These are phyloP conservation scores for Drosophila parthenogenetica DNA, from an alignment of 2,888 invertebrate species.

Conservation along the genomic window DNA sequence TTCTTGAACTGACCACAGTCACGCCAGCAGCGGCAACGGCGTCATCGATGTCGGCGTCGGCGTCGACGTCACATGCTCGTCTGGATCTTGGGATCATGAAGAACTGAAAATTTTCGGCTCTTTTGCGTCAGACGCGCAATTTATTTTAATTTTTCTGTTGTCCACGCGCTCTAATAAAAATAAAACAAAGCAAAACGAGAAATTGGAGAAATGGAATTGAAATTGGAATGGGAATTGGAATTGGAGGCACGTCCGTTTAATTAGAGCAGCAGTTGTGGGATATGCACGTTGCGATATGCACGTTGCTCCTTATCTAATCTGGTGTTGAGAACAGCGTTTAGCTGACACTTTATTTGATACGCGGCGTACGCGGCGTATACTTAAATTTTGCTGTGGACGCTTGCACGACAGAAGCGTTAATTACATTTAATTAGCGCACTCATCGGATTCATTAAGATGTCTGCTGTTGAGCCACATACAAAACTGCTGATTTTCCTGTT, in stretches of 20 bases:
- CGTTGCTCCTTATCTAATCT: slow-evolving; percentile 71
- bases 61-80: slow-evolving; percentile 48
- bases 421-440: slow-evolving; percentile 59
- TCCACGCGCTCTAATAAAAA: slow-evolving; percentile 38
- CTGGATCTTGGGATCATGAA: slow-evolving; percentile 15
- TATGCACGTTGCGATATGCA: slow-evolving; percentile 37
- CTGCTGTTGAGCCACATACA: slow-evolving; percentile 33
- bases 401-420: slow-evolving; percentile 54
- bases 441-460: slow-evolving; percentile 66
- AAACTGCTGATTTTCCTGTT: slow-evolving; percentile 16
- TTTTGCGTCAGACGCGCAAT: slow-evolving; percentile 56
- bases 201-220: slow-evolving; percentile 18
- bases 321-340: slow-evolving; percentile 34
- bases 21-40: slow-evolving; percentile 39
- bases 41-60: not conserved
- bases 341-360: slow-evolving; percentile 10
- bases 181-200: not conserved
- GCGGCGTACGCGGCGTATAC: slow-evolving; percentile 25
- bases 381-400: slow-evolving; percentile 9
- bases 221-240: slow-evolving; percentile 51
- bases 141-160: slow-evolving; percentile 74
- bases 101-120: slow-evolving; percentile 31
- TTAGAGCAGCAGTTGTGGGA: slow-evolving; percentile 45
- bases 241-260: slow-evolving; percentile 72
- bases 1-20: slow-evolving; percentile 73